A percentile compares a stretch with the other conserved stretches of the same genome.
These are phyloP conservation scores for Sylvicola cinctus DNA, from an alignment of 2,888 invertebrate species.

Conservation along the genomic window DNA sequence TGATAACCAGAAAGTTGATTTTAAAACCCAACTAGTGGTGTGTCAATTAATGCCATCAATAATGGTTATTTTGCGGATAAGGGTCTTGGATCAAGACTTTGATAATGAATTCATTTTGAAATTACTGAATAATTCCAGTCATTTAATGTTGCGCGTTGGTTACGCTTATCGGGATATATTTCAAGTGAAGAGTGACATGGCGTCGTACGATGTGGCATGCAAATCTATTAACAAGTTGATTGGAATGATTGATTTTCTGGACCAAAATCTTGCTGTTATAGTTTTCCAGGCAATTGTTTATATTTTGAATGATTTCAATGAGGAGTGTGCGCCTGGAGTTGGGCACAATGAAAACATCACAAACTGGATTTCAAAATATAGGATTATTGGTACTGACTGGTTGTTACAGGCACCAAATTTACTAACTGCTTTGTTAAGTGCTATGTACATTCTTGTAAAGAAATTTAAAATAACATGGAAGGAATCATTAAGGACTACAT, in stretches of 20 bases:
- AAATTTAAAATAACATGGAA: slow-evolving; percentile 56
- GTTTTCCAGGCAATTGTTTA: slow-evolving; percentile 18
- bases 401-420: slow-evolving; percentile 28
- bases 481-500: slow-evolving; percentile 54
- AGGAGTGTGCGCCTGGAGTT: neutral
- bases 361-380: slow-evolving; percentile 16
- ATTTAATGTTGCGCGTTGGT: slow-evolving; percentile 37
- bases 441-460: slow-evolving; percentile 39
- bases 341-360: slow-evolving; percentile 19
- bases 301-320: slow-evolving; percentile 1
- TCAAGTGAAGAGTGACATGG: slow-evolving; percentile 8
- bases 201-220: slow-evolving; percentile 17
- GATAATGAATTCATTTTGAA: slow-evolving; percentile 37
- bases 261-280: slow-evolving; percentile 37
- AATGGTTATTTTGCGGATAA: slow-evolving; percentile 24
- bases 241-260: slow-evolving; percentile 30
- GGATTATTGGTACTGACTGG: slow-evolving; percentile 16
- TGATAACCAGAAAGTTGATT: slow-evolving; percentile 20
- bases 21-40: slow-evolving; percentile 38
- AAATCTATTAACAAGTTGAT: slow-evolving; percentile 22
- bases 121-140: slow-evolving; percentile 37
- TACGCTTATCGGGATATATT: slow-evolving; percentile 35
- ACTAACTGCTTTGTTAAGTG: slow-evolving; percentile 43
- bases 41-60: slow-evolving; percentile 42
- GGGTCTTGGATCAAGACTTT: slow-evolving; percentile 15